These are phyloP conservation scores for Melanotaenia pygmaea DNA, from an alignment of 2,797 vertebrate species.

Conservation along the genomic window DNA sequence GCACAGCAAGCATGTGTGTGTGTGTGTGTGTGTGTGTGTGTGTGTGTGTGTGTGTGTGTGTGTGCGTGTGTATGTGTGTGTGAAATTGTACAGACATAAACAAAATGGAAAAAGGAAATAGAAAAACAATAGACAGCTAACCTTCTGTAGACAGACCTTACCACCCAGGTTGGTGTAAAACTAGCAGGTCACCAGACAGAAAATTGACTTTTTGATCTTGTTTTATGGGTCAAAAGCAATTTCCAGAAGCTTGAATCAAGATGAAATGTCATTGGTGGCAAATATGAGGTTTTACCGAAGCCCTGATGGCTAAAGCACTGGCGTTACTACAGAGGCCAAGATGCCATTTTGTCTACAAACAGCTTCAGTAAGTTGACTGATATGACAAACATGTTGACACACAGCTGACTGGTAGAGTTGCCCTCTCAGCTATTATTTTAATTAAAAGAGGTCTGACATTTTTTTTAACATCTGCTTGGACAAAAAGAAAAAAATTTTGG, in stretches of 20 bases:
- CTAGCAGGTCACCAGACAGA: constrained; percentile 19
- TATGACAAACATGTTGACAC: not conserved
- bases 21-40: constrained; percentile 15
- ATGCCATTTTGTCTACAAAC: not conserved
- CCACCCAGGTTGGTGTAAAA: constrained; percentile 15
- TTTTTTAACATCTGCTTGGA: not conserved
- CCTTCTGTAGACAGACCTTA: constrained; percentile 15
- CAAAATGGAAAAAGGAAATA: constrained; percentile 49
- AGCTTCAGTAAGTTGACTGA: not conserved
- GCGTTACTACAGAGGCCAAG: not conserved
- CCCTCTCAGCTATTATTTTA: not conserved
- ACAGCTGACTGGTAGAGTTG: not conserved
- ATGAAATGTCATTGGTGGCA: constrained; percentile 9
- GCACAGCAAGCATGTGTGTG: constrained; percentile 53
- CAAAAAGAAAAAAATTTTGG: not conserved
- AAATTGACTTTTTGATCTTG: constrained; percentile 23
- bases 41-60: constrained; percentile 22
- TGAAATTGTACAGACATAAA: constrained; percentile 28
- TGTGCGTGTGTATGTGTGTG: constrained; percentile 20
- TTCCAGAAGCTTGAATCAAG: constrained; percentile 15
- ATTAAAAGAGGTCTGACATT: too few species aligned
- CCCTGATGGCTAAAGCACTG: not conserved
- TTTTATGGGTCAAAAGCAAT: constrained; percentile 19
- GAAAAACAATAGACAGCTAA: constrained; percentile 47
- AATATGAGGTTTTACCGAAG: constrained; percentile 8